Conservation (phyloP, 1,140 invertebrate species). For the Monochamus saltuarius region DNA sequence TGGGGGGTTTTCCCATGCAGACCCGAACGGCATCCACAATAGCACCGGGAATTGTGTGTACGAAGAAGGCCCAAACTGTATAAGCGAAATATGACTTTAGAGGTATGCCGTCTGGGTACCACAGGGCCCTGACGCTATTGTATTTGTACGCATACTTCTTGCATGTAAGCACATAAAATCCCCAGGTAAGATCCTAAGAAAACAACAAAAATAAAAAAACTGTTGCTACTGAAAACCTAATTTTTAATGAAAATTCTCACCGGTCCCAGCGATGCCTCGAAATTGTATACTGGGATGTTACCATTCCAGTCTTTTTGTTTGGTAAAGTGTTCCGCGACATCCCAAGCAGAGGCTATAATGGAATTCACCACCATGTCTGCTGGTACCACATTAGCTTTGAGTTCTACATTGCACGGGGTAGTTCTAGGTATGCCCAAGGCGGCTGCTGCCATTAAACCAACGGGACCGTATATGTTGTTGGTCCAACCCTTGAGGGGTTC, state of each 20-base stretch:
- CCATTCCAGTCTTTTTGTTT: constrained; percentile 18
- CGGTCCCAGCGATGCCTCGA: constrained; percentile 47
- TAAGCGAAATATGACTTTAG: constrained; percentile 52
- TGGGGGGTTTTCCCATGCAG: constrained; percentile 61
- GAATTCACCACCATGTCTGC: constrained; percentile 83
- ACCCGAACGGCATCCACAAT: constrained; percentile 58
- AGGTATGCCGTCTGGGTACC: constrained; percentile 55
- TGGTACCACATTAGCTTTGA: constrained; percentile 80
- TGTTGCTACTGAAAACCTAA: constrained; percentile 63
- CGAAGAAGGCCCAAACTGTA: constrained; percentile 53
- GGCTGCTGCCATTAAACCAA: constrained; percentile 57
- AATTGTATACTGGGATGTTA: constrained; percentile 67
- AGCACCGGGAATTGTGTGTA: constrained; percentile 63
- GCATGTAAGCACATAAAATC: constrained; percentile 28
- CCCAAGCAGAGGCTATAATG: constrained; percentile 63
- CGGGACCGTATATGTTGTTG: constrained; percentile 90
- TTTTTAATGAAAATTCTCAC: no score
- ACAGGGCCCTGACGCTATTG: constrained; percentile 38
- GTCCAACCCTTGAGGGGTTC: constrained; percentile 79
- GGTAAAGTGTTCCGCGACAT: constrained; percentile 24
- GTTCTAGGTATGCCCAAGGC: constrained; percentile 72
- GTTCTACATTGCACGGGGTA: constrained; percentile 62
- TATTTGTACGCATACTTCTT: constrained; percentile 24
- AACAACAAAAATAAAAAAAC: constrained; percentile 47
- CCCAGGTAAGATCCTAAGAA: constrained; percentile 47